Base-by-base conservation (phyloP, 2,888 invertebrate species). In the Oscheius myriophilus region DNA sequence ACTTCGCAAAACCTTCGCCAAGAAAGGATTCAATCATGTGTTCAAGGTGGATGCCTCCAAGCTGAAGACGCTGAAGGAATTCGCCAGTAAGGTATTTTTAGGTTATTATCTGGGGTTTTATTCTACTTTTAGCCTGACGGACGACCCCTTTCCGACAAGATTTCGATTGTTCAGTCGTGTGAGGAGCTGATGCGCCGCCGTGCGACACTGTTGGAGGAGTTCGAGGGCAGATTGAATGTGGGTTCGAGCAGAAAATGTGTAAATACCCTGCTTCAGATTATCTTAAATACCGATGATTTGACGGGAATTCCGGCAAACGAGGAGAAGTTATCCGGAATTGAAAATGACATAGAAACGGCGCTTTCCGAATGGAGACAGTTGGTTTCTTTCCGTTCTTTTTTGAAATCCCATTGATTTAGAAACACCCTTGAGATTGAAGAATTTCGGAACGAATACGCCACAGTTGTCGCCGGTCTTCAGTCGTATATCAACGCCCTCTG, bases 131-230 rank as follows among this genome's bases (percentile, higher is more conserved):
- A 61, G 61, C 46, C 61, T 6, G 61, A 61, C 12, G 39, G 49
- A 26, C 61, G 61, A 21, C 61, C 61, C 25, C 33, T 61, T 3
- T 49, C 61, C 33, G 61, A 61, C 11, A 61, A 61, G 49, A 61
- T 61, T n/a, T 18, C 45, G 9, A 49, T 33, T 33, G 49, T 61
- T 25, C 61, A 61, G 21, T 61, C 18, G 14, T 49, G 49, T 18
- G 49, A 33, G 11, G 61, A 61, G 7, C 25, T 61, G 9, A 61
- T 39, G 7, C 25, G 49, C 21, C 25, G 39, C n/a, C 21, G 49
- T 7, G 61, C 61, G 9, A 33, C 33, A 49, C 39, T 61, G 12
- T 25, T 61, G 9, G 26, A 61, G 39, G 61, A 61, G 11, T 61
- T 61, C 26, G 61, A 61, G 25, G 46, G 21, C 9, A 18, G 49